Evolutionary conservation across 2,797 vertebrate genomes (phyloP).

Genomic region (Delichon dasypus): DNA sequence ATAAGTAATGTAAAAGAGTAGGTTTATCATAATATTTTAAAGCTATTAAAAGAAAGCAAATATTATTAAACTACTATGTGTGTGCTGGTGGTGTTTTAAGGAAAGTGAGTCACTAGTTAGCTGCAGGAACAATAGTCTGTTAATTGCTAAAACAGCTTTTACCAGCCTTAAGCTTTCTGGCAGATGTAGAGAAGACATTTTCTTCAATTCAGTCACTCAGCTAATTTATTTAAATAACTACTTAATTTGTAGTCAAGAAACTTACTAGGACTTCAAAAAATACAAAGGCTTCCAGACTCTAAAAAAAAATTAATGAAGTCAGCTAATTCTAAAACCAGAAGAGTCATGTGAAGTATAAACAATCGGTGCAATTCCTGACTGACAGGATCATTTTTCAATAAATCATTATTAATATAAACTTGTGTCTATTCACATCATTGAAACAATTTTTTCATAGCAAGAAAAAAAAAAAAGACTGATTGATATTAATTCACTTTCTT

Average conservation of each 20-base stretch:
- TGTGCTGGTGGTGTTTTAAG: not conserved
- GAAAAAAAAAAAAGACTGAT: not conserved
- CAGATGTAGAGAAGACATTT: not conserved
- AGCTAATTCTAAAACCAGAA: not conserved
- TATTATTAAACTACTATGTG: not conserved
- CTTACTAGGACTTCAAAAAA: not conserved
- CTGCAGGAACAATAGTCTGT: conserved; percentile 10
- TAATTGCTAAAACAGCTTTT: conserved; percentile 50
- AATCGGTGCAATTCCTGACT: not conserved
- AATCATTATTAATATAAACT: not conserved
- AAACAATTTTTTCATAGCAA: not conserved
- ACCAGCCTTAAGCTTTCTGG: conserved; percentile 28
- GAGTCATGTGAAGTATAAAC: not conserved
- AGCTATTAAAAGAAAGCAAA: conserved; percentile 10
- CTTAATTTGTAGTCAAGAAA: not conserved
- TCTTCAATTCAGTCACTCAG: not conserved
- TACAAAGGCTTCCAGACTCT: not conserved
- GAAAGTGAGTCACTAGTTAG: not conserved
- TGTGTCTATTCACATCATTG: not conserved
- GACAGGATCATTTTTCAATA: not conserved
- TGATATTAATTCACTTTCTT: not conserved
- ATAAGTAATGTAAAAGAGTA: not conserved
- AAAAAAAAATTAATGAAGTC: not conserved
- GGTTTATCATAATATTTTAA: conserved; percentile 11
- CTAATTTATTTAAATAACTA: conserved; percentile 17